A percentile compares a stretch with the other conserved stretches of the same genome.
Evolutionary conservation across 1,140 invertebrate species (phyloP).

Genomic region (Aleiodes sp.): DNA sequence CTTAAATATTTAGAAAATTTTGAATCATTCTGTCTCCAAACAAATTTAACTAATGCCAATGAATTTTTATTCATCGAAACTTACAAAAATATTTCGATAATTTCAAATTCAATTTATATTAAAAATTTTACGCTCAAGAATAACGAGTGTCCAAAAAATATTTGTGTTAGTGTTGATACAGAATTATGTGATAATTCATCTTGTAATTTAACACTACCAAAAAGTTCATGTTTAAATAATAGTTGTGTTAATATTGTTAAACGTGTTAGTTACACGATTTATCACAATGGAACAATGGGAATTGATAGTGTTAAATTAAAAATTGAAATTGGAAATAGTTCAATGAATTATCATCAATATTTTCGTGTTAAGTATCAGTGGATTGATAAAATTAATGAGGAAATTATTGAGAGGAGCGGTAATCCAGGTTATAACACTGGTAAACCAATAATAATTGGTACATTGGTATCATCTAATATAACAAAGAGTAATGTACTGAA

Average conservation of each 20-base stretch:
- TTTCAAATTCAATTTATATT: conserved; percentile 42
- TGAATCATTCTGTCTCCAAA: conserved; percentile 61
- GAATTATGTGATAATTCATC: conserved; percentile 60
- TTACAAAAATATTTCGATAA: conserved; percentile 57
- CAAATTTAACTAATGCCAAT: conserved; percentile 54
- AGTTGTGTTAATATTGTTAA: conserved; percentile 63
- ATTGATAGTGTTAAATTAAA: conserved; percentile 61
- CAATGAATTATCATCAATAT: conserved; percentile 62
- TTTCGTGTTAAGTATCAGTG: conserved; percentile 67
- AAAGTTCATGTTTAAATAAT: conserved; percentile 43
- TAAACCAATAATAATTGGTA: conserved; percentile 71
- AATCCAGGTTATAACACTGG: conserved; percentile 75
- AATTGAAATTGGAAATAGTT: conserved; percentile 60
- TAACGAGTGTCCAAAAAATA: conserved; percentile 64
- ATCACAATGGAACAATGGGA: conserved; percentile 70
- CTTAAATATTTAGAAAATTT: conserved; percentile 62
- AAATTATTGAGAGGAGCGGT: conserved; percentile 69
- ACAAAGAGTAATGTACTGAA: conserved; percentile 39
- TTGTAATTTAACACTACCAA: conserved; percentile 43
- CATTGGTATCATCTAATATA: conserved; percentile 44
- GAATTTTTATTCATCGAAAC: conserved; percentile 49
- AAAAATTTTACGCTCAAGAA: conserved; percentile 37
- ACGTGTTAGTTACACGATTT: conserved; percentile 65
- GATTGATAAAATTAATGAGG: conserved; percentile 53
- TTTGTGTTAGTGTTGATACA: conserved; percentile 61